Evolutionary conservation across 2,113 vertebrate genomes (phyloP), one percentile per base, ranked within the genome.

Genomic region (Pedetes capensis): DNA sequence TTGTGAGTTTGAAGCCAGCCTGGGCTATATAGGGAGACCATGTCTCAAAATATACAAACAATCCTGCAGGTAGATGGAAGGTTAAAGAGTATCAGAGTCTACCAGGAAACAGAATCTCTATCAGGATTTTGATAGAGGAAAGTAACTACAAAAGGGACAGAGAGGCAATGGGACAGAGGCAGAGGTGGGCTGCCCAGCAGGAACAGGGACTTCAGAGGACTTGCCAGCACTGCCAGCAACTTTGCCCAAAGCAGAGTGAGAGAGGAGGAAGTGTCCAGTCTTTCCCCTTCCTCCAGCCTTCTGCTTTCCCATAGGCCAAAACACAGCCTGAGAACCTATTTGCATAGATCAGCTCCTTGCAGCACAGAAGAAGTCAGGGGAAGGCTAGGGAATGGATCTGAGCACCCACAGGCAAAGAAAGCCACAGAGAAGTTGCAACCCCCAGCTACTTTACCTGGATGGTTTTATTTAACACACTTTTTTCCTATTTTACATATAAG

Each of bases 381-480:
- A 76, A 27, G 66, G 37, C 22, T 25, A 25, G 39, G 27, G 55
- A 83, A 61, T 1, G 10, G 32, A 16, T 51, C 84, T 0, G 8
- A 83, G 51, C 17, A 14, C 16, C n/a, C 42, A 12, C 10, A 1
- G n/a, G 66, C 25, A 6, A 39, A 59, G 59, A 23, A 16, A 16
- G 32, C 71, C 20, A 1, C 11, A 10, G 61, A 25, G 4, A 25
- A 68, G 37, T 7, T 27, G 3, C 42, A 14, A 64, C 27, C 7
- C 10, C 59, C 0, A 0, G 9, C 42, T n/a, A 7, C 37, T 68
- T 12, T 3, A 9, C 10, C 1, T 13, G 5, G 25, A 1, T 22
- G n/a, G 44, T 29, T 68, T 37, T 29, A 66, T 20, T 79, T 25
- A 57, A 79, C 25, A 42, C 47, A 2, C 34, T 39, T 44, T 71